Evolutionary conservation across 2,888 invertebrate genomes (phyloP).

Genomic region (Bombyx huttoni): DNA sequence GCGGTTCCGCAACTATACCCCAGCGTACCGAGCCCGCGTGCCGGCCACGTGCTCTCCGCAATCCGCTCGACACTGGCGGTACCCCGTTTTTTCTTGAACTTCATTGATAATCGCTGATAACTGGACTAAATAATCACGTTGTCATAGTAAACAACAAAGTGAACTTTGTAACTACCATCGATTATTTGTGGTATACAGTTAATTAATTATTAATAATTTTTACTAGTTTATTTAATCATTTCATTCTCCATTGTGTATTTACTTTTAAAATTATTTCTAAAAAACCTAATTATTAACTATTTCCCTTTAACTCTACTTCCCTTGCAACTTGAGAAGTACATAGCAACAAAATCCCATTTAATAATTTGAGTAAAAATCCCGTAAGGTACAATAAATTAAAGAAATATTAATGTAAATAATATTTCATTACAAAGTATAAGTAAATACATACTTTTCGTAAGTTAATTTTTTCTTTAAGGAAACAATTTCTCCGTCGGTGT

Average conservation of each 20-base stretch:
- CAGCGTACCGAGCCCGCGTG: conserved; percentile 46
- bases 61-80: conserved; percentile 30
- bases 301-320: no score
- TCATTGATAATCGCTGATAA: conserved; percentile 49
- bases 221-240: background rate
- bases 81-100: conserved; percentile 38
- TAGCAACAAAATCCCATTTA: no score
- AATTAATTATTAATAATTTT: background rate
- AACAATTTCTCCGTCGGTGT: no score
- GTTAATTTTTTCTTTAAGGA: no score
- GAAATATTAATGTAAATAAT: no score
- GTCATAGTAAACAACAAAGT: conserved; percentile 26
- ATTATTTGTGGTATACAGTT: background rate
- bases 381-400: no score
- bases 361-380: no score
- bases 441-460: no score
- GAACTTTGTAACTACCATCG: background rate
- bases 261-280: background rate
- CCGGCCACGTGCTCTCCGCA: conserved; percentile 55
- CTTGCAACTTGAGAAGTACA: no score
- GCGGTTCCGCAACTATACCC: conserved; percentile 56
- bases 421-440: no score
- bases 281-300: no score
- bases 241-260: background rate
- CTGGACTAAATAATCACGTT: conserved; percentile 6